Base-by-base conservation (phyloP, 2,888 invertebrate species). In the Biston stratarius region DNA sequence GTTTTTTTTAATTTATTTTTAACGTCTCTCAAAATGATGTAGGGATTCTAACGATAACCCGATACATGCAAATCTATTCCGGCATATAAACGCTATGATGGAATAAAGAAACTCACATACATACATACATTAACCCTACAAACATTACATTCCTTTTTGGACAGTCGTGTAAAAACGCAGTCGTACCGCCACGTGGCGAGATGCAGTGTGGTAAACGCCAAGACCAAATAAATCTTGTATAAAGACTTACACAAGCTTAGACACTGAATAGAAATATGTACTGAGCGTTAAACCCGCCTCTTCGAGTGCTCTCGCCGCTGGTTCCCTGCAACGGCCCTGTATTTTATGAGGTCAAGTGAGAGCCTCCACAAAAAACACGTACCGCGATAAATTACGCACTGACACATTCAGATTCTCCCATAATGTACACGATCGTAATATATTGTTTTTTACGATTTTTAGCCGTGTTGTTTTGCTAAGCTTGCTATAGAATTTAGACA, bases 281-380 rank as follows among this genome's bases (percentile, higher is more conserved):
- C 40, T 45, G 62, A 14, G 42, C 5, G 82, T 0, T 42, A 11
- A 14, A 36, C 63, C 69, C 66, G 69, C 66, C 66, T 66, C 63
- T 70, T 66, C 66, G 69, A 70, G 70, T 64, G 47, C 67, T 59
- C 67, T 70, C 64, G 55, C 59, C 55, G 62, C 61, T 67, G 70
- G 64, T 70, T 70, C 64, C 65, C 61, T 70, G 70, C 74, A 74
- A 48, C 83, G 82, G 85, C 88, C 82, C 90, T 92, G 92, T 91
- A 85, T 92, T 93, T 93, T 93, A 94, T 89, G 93, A 91, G 93
- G 93, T 93, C 93, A 94, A 93, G 93, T 83, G 88, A 87, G 85
- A 86, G 85, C 88, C 88, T 86, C 87, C 88, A 88, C 92, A 92
- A 92, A 93, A 93, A 94, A 92, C 88, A 88, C 89, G 86, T 87